Conservation (phyloP, 1,140 invertebrate genomes). For the Carposina sasakii region DNA sequence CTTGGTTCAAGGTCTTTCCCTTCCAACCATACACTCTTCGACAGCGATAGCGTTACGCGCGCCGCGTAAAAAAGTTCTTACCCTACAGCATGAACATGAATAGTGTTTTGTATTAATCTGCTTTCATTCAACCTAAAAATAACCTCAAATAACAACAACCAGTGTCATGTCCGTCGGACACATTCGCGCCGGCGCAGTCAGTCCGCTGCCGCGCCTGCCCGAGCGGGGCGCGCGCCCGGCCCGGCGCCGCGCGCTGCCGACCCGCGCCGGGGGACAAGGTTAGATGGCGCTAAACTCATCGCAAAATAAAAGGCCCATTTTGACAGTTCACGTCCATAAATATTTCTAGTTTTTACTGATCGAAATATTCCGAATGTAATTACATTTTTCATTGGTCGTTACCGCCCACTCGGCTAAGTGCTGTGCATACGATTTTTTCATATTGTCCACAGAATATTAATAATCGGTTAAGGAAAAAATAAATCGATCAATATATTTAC, state of each 20-base stretch:
- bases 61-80: too few relatives aligned
- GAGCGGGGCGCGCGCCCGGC: background rate
- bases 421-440: background rate
- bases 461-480: too few relatives aligned
- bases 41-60: too few relatives aligned
- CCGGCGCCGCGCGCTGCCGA: background rate
- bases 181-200: background rate
- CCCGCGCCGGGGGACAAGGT: background rate
- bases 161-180: background rate
- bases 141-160: background rate
- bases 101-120: background rate
- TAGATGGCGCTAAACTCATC: too few relatives aligned
- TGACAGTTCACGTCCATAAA: conserved; percentile 1
- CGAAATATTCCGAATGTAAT: background rate
- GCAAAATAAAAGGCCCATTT: too few relatives aligned
- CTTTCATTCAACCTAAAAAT: background rate
- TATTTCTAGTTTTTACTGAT: background rate
- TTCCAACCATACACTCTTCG: too few relatives aligned
- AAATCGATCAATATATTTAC: too few relatives aligned
- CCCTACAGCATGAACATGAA: background rate
- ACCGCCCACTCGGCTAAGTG: background rate
- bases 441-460: too few relatives aligned
- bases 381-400: background rate
- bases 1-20: background rate
- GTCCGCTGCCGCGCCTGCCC: background rate